These are phyloP conservation scores for Myotis brandtii DNA, from an alignment of 2,113 vertebrate genomes.

Conservation along the genomic window DNA sequence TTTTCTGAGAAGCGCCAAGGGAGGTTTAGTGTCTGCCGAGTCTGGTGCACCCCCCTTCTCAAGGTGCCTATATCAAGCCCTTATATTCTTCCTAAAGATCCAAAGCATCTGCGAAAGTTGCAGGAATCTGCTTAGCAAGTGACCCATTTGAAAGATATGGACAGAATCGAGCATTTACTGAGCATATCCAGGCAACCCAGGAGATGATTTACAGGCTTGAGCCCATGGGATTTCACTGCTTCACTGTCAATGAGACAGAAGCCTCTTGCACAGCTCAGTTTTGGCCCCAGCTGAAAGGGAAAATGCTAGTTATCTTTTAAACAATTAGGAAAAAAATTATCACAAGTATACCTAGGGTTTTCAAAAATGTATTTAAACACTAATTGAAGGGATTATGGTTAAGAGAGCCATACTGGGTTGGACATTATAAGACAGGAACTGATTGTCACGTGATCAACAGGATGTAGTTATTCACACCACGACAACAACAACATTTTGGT, in stretches of 20 bases:
- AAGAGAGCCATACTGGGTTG: not conserved
- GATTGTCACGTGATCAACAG: not conserved
- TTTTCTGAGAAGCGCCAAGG: not conserved
- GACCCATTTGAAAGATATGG: not conserved
- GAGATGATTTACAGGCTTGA: not conserved
- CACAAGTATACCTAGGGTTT: not conserved
- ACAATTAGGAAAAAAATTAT: not conserved
- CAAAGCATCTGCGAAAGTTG: not conserved
- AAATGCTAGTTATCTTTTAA: not conserved
- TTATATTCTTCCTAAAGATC: not conserved
- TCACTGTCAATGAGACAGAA: not conserved
- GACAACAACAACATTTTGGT: not conserved
- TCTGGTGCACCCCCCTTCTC: not conserved
- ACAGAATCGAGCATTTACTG: not conserved
- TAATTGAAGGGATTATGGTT: conserved; percentile 17
- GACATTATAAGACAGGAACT: not conserved
- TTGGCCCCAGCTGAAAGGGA: not conserved
- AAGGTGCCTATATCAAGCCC: not conserved
- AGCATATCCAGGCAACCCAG: not conserved
- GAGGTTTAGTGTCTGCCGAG: not conserved
- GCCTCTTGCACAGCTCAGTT: not conserved
- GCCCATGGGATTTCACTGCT: not conserved
- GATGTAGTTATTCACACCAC: not conserved
- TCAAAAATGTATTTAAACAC: not conserved
- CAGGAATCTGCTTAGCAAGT: not conserved